Conservation (phyloP, 2,797 vertebrate genomes). For the Gorsachius magnificus region DNA sequence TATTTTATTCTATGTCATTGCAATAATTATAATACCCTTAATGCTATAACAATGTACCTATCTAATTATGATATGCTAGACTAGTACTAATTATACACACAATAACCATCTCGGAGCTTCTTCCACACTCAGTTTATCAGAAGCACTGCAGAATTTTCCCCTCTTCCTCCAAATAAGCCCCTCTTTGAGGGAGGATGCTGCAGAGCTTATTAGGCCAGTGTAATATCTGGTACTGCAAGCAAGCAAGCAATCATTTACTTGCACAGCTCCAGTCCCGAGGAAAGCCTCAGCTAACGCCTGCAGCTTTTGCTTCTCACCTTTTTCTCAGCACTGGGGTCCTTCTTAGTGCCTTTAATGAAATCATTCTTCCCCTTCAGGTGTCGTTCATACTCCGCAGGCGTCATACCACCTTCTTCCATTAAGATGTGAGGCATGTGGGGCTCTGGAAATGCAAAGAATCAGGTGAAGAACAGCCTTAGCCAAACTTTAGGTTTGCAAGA, state of each 20-base stretch:
- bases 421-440: slow-evolving; percentile 90
- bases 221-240: background rate
- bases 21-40: slow-evolving; percentile 47
- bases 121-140: background rate
- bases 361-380: slow-evolving; percentile 87
- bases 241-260: background rate
- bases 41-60: slow-evolving; percentile 37
- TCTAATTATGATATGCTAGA: slow-evolving; percentile 48
- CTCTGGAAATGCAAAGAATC: slow-evolving; percentile 77
- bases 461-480: background rate
- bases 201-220: background rate
- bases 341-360: slow-evolving; percentile 92
- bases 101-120: slow-evolving; percentile 12
- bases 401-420: slow-evolving; percentile 93
- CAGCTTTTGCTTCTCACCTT: slow-evolving; percentile 79
- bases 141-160: background rate
- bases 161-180: background rate
- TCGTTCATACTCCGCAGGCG: slow-evolving; percentile 86
- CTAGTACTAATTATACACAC: slow-evolving; percentile 60
- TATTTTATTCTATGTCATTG: slow-evolving; percentile 46
- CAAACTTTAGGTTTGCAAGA: background rate
- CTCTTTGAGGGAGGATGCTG: background rate
- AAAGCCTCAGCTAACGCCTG: background rate
- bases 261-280: background rate
- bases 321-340: slow-evolving; percentile 86